These are phyloP conservation scores for Deroplatys truncata DNA, from an alignment of 2,888 invertebrate species.

Conservation along the genomic window DNA sequence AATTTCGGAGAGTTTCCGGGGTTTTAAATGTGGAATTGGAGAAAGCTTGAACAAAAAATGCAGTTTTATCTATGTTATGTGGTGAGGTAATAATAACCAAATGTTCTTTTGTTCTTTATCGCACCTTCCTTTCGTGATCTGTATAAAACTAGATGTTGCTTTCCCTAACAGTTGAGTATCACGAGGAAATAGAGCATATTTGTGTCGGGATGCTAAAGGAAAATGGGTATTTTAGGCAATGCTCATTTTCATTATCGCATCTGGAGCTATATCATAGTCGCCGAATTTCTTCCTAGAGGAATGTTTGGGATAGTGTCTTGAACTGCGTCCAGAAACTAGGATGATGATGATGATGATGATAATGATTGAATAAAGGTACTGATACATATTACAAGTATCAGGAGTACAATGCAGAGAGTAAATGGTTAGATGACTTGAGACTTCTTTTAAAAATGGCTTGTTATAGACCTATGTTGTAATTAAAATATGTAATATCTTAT, in stretches of 20 bases:
- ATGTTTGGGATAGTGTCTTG: not conserved
- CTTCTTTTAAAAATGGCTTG: too few relatives aligned
- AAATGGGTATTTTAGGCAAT: not conserved
- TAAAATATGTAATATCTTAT: too few relatives aligned
- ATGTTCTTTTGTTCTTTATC: not conserved
- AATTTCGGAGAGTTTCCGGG: not conserved
- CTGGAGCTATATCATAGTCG: not conserved
- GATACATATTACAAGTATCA: too few relatives aligned
- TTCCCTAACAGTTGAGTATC: not conserved
- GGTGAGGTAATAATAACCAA: not conserved
- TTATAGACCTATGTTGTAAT: too few relatives aligned
- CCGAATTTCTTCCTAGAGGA: not conserved
- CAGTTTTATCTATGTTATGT: not conserved
- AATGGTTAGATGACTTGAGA: too few relatives aligned
- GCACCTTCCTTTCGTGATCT: not conserved
- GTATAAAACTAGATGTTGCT: not conserved
- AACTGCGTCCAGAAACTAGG: not conserved
- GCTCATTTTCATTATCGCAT: not conserved
- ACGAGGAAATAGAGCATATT: not conserved
- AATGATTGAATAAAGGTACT: too few relatives aligned
- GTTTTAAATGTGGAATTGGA: not conserved
- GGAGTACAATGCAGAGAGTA: too few relatives aligned
- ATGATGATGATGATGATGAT: too few relatives aligned
- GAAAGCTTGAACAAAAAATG: not conserved
- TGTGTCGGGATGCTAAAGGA: not conserved